Evolutionary conservation across 2,113 vertebrate species (phyloP), one percentile per base, ranked within the genome.

Genomic region (Halichoeres trimaculatus): DNA sequence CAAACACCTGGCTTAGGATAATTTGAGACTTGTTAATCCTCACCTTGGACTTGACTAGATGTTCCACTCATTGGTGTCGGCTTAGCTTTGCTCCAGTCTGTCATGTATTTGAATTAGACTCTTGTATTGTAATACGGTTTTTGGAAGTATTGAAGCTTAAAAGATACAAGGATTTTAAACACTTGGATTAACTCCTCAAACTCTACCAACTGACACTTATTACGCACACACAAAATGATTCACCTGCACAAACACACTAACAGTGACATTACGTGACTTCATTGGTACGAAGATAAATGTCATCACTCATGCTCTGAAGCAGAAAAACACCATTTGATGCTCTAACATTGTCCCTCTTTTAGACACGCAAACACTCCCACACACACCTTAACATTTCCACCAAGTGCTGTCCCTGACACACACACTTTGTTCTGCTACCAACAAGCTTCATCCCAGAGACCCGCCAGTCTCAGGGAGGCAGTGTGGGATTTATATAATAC

Each of bases 401-500:
- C 17, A 52, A 41, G 19, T 11, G 36, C 10, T 8, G 19, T 14
- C 51, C 14, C 64, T 52, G 34, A 80, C 58, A 51, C 47, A 51
- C 16, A 38, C 61, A 24, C 60, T 22, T 16, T 48, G 12, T 5
- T 30, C 38, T 10, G 1, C 20, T 40, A 14, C 58, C 50, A 41
- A 24, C 26, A 20, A 12, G 12, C 43, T 45, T 45, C 43, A 45
- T 72, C 54, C 35, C 36, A 59, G 65, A 79, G 56, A 82, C 57
- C 9, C 72, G 57, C 75, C 78, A 72, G 13, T 78, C 53, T 74
- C 4, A 1, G 9, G 30, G 30, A 53, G 14, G 66, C 61, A 52
- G 58, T 36, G 22, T 64, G 34, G 40, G 68, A 59, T 81, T 81
- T 68, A 50, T 66, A 59, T 59, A 80, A 73, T 14, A 63, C 23